A percentile compares a stretch with the other conserved stretches of the same genome.
Conservation (phyloP, 2,888 invertebrate genomes). For the Nemapogon koenigi region DNA sequence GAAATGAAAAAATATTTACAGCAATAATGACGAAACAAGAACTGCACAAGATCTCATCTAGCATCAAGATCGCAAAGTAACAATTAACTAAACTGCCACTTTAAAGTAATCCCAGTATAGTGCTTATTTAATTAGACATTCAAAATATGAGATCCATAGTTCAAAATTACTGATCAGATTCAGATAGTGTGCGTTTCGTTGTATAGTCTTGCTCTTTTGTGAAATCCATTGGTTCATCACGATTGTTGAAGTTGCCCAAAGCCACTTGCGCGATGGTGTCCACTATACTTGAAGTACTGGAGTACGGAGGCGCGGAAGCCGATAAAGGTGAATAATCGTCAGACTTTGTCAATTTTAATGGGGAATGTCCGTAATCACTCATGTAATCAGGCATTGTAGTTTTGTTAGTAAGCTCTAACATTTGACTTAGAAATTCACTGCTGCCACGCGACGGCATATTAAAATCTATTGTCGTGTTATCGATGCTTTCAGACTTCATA, state of each 20-base stretch:
- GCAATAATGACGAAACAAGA: no score
- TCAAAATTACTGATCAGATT: slow-evolving; percentile 34
- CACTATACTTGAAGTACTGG: slow-evolving; percentile 40
- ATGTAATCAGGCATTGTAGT: slow-evolving; percentile 58
- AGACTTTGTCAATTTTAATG: slow-evolving; percentile 65
- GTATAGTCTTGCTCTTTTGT: slow-evolving; percentile 47
- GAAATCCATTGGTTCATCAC: slow-evolving; percentile 47
- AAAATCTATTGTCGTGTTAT: slow-evolving; percentile 46
- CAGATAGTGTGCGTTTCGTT: slow-evolving; percentile 31
- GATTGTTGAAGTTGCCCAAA: slow-evolving; percentile 47
- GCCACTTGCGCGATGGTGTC: slow-evolving; percentile 52
- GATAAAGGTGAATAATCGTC: slow-evolving; percentile 59
- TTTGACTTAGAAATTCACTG: slow-evolving; percentile 57
- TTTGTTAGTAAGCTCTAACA: slow-evolving; percentile 59
- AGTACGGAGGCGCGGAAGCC: slow-evolving; percentile 51
- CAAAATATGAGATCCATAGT: no score
- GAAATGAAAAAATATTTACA: no score
- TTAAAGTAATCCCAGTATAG: no score
- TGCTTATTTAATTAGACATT: no score
- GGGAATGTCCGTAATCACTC: slow-evolving; percentile 57
- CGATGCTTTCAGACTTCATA: slow-evolving; percentile 35
- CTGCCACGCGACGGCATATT: slow-evolving; percentile 40
- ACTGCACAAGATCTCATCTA: no score
- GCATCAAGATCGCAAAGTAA: no score
- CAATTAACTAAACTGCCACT: no score